Evolutionary conservation across 2,113 vertebrate species (phyloP), one percentile per base, ranked within the genome.

Genomic region (Poecilia latipinna): DNA sequence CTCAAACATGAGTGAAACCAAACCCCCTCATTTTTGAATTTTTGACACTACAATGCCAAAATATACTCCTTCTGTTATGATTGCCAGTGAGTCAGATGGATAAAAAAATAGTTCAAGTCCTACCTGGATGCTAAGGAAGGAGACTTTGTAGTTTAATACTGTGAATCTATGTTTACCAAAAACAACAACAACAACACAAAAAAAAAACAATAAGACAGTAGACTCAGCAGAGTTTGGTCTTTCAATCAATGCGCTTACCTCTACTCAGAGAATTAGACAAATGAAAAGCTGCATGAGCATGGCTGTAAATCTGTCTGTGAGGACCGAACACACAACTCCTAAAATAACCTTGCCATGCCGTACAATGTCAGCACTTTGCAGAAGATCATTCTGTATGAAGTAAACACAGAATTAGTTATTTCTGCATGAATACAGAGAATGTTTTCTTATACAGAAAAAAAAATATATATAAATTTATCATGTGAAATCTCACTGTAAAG

Each of bases 201-300:
- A 37, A 11, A 11, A 37, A 10, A 37, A 37, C 85, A 68, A 2
- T 51, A 17, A 67, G 66, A 71, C 61, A 72, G 77, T 67, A 37
- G 65, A 29, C 51, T 70, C 67, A 75, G 88, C 72, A 54, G 19
- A 66, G 44, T 75, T 75, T 79, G 82, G 39, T 89, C 82, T 84
- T 88, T 82, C 89, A 90, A 84, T 84, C 87, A 60, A 68, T 77
- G 72, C 71, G 61, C 65, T 68, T 78, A 88, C 85, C 82, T 87
- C 86, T 75, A 88, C 84, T 83, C 32, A 75, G 84, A 88, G 89
- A 93, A 90, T 92, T 91, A 91, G 83, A 92, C 86, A 91, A 91
- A 92, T 92, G 91, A 89, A 92, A 93, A 89, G 72, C 84, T 81
- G 72, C 75, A 70, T 70, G 73, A 90, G 68, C 69, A 51, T 65